Evolutionary conservation across 2,797 vertebrate genomes (phyloP).

Genomic region (Pangasius mekongensis): DNA sequence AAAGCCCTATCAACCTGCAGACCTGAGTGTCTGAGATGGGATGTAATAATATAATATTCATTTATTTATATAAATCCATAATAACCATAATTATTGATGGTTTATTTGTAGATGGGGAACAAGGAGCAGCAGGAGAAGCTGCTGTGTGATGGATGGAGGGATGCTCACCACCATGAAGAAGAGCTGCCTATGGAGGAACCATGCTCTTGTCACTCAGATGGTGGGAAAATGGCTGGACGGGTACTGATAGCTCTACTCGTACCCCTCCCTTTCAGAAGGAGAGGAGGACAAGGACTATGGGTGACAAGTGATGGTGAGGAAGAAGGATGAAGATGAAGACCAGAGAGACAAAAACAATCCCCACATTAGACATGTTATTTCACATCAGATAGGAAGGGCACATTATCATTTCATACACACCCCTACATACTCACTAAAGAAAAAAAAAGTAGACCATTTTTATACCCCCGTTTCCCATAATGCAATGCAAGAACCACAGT

Average conservation of each 20-base stretch:
- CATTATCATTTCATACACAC: background rate
- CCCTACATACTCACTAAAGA: background rate
- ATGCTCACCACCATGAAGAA: constrained; percentile 94
- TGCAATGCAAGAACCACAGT: background rate
- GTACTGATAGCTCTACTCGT: constrained; percentile 92
- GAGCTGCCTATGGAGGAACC: constrained; percentile 89
- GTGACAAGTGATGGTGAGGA: constrained; percentile 64
- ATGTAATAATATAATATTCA: background rate
- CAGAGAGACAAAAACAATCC: background rate
- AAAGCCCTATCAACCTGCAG: constrained; percentile 92
- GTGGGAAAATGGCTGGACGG: constrained; percentile 97
- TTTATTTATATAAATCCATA: background rate
- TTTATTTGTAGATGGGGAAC: constrained; percentile 84
- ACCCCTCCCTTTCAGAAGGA: constrained; percentile 90
- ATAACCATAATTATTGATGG: background rate
- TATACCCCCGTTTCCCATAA: background rate
- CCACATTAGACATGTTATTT: background rate
- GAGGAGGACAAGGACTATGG: constrained; percentile 96
- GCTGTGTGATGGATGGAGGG: constrained; percentile 97
- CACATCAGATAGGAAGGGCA: background rate
- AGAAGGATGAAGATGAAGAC: background rate
- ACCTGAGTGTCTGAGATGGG: too few species aligned
- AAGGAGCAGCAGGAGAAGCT: constrained; percentile 98
- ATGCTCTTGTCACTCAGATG: constrained; percentile 97
- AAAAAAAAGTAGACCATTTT: background rate